Evolutionary conservation across 2,797 vertebrate genomes (phyloP), one percentile per base, ranked within the genome.

Genomic region (Malacoraja senta): DNA sequence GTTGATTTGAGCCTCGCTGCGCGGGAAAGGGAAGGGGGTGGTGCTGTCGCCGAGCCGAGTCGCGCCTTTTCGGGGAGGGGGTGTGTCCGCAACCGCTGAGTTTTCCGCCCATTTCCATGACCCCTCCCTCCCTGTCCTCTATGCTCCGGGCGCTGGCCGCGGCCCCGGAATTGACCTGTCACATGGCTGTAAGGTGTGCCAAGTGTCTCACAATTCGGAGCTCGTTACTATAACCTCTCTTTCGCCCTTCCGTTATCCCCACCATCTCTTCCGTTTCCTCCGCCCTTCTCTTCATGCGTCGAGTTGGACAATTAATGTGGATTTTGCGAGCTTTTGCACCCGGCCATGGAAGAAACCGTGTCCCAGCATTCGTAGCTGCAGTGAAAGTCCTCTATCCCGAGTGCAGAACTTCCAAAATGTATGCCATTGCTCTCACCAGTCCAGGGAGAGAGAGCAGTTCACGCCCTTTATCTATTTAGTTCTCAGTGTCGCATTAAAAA

Each of bases 361-460:
- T 88, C 63, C 84, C 84, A 88, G 83, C 83, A 86, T 86, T 86
- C 83, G 7, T 17, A 68, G n/a, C n/a, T 68, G 0, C 84, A 35
- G 17, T 19, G 84, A 68, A 68, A 88, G 61, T 68, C 84, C 63
- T 88, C 63, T 88, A 88, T 68, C 61, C 35, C 13, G 10, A 15
- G 4, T 32, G 1, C 83, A 65, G 58, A 19, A 61, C n/a, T 1
- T 3, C 13, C 17, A 1, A 6, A 0, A 21, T n/a, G 0, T 24
- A 0, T 24, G 3, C 71, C 71, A 24, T 15, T 24, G 26, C 71
- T 21, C 44, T 53, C 7, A 6, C 44, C 44, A 6, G 0, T 53
- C 44, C 0, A 6, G 44, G 44, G 44, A 53, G 44, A 53, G 44
- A 53, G 44, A 53, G 44, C 44, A 53, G 44, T 53, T 53, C 44